Conservation (phyloP, 2,113 vertebrate species). For the Lates calcarifer region DNA sequence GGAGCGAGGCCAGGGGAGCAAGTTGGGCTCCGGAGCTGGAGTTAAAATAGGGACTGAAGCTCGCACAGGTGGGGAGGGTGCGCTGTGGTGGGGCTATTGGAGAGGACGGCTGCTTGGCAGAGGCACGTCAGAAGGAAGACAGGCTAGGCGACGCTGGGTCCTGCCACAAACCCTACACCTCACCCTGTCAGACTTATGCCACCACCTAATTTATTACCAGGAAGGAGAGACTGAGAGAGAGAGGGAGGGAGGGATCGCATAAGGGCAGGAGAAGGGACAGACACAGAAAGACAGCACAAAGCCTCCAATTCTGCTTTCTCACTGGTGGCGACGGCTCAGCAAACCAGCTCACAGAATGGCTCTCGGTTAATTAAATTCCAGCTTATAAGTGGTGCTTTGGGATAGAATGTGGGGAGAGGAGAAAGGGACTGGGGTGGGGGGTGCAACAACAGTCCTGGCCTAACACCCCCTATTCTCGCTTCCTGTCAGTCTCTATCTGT, state of each 20-base stretch:
- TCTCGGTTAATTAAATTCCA: constrained; percentile 80
- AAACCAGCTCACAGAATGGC: constrained; percentile 66
- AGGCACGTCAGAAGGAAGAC: constrained; percentile 5
- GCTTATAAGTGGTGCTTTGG: constrained; percentile 76
- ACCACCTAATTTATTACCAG: constrained; percentile 65
- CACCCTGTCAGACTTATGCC: constrained; percentile 58
- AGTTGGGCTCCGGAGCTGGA: constrained; percentile 10
- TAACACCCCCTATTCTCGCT: constrained; percentile 50
- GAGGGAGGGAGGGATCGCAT: constrained; percentile 12
- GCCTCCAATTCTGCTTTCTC: constrained; percentile 58
- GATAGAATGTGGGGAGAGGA: constrained; percentile 56
- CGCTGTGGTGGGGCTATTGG: constrained; percentile 37
- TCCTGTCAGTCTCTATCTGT: constrained; percentile 34
- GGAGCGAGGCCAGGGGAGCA: constrained; percentile 45
- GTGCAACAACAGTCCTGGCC: constrained; percentile 55
- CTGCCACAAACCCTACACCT: constrained; percentile 33
- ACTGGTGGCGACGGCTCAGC: constrained; percentile 59
- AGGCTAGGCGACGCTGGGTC: neutral
- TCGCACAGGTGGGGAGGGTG: constrained; percentile 9
- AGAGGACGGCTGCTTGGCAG: constrained; percentile 3
- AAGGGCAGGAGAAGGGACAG: constrained; percentile 44
- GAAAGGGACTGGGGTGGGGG: constrained; percentile 25
- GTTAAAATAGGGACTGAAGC: constrained; percentile 31
- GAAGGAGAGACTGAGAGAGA: constrained; percentile 26
- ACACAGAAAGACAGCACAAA: constrained; percentile 61